Base-by-base conservation (phyloP, 2,113 vertebrate species). In the Reinhardtius hippoglossoides region DNA sequence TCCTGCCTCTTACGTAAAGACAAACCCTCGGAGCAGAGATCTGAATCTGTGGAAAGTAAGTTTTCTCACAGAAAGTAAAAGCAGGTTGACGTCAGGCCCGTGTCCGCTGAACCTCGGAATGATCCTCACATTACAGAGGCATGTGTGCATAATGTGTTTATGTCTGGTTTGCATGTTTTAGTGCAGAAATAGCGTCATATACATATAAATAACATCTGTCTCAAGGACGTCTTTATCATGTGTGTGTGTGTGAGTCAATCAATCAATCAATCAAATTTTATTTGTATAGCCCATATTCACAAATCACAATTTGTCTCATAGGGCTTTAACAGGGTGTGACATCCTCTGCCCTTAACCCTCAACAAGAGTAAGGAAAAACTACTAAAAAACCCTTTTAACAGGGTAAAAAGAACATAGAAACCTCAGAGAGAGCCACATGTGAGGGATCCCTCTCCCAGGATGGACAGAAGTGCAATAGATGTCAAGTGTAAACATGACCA, bases 181-280 rank as follows among this genome's bases (percentile, higher is more conserved):
- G n/a, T 27, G 23, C 27, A 58, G 20, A 69, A 26, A 52, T 2
- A 66, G 13, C 18, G 27, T 50, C 63, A 50, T 46, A 59, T n/a
- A 23, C n/a, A 31, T 50, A 10, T 9, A 35, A 26, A 20, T 64
- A 61, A 23, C 24, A 12, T 56, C 26, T 60, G 46, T 48, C 14
- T 61, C 18, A 10, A 61, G 46, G 63, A 50, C 12, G 9, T 68
- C 40, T 52, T 50, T 62, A 23, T 66, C 10, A 24, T 65, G 67
- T 62, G 10, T 20, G 44, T 65, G 68, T 57, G 8, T 48, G 40
- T 58, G 26, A n/a, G n/a, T n/a, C n/a, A n/a, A n/a, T n/a, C n/a
- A n/a, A n/a, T n/a, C n/a, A n/a, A n/a, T n/a, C n/a, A n/a, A n/a
- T n/a, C n/a, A n/a, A n/a, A n/a, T n/a, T n/a, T n/a, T n/a, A n/a